Percentiles rank a stretch among this genome's conserved stretches.
Conservation (phyloP, 30 jellyfish, hydroid and myxozoan species). For the Phacellophora camtschatica region DNA sequence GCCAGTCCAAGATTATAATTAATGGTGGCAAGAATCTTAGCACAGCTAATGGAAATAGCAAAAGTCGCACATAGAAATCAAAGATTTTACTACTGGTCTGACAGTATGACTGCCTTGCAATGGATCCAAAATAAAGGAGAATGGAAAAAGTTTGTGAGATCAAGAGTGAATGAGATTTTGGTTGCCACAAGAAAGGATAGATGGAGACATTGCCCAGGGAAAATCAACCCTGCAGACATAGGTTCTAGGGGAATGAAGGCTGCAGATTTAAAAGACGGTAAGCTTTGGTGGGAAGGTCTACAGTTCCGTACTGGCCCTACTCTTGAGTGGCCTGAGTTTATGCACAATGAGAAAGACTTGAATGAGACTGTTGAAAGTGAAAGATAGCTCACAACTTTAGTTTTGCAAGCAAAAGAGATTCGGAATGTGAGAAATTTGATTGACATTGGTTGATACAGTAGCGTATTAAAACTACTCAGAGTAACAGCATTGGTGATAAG, state of each 20-base stretch:
- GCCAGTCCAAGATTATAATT: slow-evolving; percentile 53
- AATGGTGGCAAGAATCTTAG: slow-evolving; percentile 38
- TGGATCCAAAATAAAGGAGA: not conserved
- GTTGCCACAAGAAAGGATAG: not conserved
- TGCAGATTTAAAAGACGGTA: not conserved
- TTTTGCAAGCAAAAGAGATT: not conserved
- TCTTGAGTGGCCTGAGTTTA: slow-evolving; percentile 5
- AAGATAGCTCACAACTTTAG: not conserved
- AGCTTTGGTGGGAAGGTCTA: slow-evolving; percentile 44
- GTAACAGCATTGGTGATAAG: not conserved
- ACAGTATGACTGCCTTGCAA: slow-evolving; percentile 4
- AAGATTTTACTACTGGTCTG: not conserved
- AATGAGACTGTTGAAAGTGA: not conserved
- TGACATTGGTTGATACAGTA: not conserved
- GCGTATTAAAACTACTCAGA: not conserved
- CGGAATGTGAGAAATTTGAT: not conserved
- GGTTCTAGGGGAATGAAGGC: slow-evolving; percentile 22
- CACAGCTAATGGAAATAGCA: slow-evolving; percentile 5
- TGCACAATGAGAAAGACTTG: not conserved
- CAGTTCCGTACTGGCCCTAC: not conserved
- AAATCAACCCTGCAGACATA: slow-evolving; percentile 52
- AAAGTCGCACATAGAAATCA: not conserved
- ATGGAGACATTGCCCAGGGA: slow-evolving; percentile 23
- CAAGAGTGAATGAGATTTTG: not conserved
- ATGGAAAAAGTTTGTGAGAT: not conserved